Base-by-base conservation (phyloP, 2,797 vertebrate genomes). In the Oreonectes daqikongensis region DNA sequence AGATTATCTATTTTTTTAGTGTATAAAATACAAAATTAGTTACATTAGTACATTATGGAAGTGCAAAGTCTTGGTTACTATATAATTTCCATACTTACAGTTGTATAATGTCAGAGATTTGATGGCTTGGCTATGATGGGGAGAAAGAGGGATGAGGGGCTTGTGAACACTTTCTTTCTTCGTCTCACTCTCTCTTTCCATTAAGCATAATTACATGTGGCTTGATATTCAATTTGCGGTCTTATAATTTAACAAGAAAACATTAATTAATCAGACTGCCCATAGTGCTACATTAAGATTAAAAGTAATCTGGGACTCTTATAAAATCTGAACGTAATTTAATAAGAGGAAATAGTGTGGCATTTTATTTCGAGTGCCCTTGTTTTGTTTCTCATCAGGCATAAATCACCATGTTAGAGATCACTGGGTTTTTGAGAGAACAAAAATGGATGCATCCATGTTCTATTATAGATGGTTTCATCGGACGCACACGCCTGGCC, bases 161-260 rank as follows among this genome's bases (percentile, higher is more conserved):
- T 11, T 28, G 44, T 55, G 38, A 74, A 64, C 22, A 20, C 11
- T 2, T 52, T 73, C 70, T 64, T 30, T 24, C 17, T 63, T 44
- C 92, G 88, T 87, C 85, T 88, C 81, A 26, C 38, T 52, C 48
- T 17, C 66, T 30, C 64, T 85, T 53, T 86, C 61, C 60, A 88
- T 87, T 86, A 82, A 20, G 48, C 82, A 78, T 82, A 85, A 88
- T 89, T 87, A 83, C 67, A 82, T 83, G 53, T 80, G 79, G 72
- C 57, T 78, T 78, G 79, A 82, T 83, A 87, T 89, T 88, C 68
- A 85, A 87, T 88, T 85, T 84, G 74, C 76, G 75, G 84, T 85
- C 81, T 89, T 86, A 79, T 71, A 79, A 81, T 75, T 82, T 88
- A 89, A 88, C 82, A 88, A 88, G 86, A 81, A 84, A 87, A 86